Conservation (phyloP, 53 echinoderm and acorn worm genomes). For the Echinometra lucunter region DNA sequence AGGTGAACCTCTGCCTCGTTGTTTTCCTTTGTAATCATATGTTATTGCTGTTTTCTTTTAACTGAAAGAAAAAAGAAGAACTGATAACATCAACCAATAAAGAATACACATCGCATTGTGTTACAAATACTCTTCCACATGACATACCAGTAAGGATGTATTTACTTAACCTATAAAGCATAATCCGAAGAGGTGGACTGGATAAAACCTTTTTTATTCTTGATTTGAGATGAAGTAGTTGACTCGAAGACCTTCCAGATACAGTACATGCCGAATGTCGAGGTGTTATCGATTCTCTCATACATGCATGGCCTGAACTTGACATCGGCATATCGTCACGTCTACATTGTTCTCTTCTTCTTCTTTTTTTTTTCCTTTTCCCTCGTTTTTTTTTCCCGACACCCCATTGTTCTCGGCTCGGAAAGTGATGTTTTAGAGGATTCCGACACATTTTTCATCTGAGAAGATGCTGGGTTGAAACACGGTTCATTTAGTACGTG, state of each 20-base stretch:
- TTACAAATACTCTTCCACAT: no score
- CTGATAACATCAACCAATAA: no score
- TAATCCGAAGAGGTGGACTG: not conserved
- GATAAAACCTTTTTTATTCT: no score
- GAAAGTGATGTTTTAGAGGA: not conserved
- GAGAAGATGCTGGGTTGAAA: not conserved
- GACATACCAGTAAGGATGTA: not conserved
- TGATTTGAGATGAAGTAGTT: not conserved
- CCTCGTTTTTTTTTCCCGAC: no score
- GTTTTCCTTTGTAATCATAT: no score
- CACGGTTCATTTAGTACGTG: not conserved
- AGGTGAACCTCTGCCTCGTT: no score
- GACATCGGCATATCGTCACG: constrained; percentile 1
- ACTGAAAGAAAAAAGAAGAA: no score
- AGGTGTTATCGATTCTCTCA: not conserved
- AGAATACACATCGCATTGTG: no score
- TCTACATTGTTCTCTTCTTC: not conserved
- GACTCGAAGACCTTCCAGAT: not conserved
- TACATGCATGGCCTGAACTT: constrained; percentile 10
- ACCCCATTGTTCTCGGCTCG: constrained; percentile 8
- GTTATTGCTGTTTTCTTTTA: no score
- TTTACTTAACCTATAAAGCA: no score
- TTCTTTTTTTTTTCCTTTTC: no score
- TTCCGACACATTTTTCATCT: not conserved
- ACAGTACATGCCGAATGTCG: not conserved